Base-by-base conservation (phyloP, 1,140 invertebrate species). In the Mercenaria mercenaria region DNA sequence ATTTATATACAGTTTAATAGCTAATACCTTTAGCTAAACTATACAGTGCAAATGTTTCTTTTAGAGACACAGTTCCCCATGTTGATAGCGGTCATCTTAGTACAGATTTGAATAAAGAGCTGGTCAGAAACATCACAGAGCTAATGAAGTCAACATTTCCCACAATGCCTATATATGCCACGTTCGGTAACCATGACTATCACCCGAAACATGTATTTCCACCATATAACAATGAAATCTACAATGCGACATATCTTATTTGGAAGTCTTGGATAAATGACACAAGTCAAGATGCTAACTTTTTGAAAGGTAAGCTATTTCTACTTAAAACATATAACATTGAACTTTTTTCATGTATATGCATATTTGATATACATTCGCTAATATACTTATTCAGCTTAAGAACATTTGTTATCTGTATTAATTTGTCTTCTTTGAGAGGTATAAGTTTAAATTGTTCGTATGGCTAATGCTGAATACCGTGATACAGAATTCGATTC, bases 181-280 rank as follows among this genome's bases (percentile, higher is more conserved):
- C 88, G 3, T 86, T 91, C 26, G 93, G 93, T 34, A 94, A 94
- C 87, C 93, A 94, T 85, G 93, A 94, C 89, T 92, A 91, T 67
- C 92, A 86, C 67, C 89, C 89, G 18, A 59, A 23, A 47, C 43
- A 91, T 86, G 89, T 92, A 47, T 93, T 90, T 67, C 88, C 91
- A 0, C 43, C 56, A 18, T 26, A 34, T 18, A 52, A 39, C 32
- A 88, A 89, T 80, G 43, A 39, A 13, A 85, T 93, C 18, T 93
- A 93, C 90, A 90, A 90, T 32, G 56, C 15, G 2, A 91, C 83
- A 15, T 90, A 85, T 6, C 77, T 89, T 0, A 79, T 91, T 50
- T 93, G 93, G 93, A 74, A 82, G 18, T 61, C 64, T 39, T 93
- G 93, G 93, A 91, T 93, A 20, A 41, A 64, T 18, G 88, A 91